These are phyloP conservation scores for Acanthococcus lagerstroemiae DNA, from an alignment of 2,888 invertebrate species.

Conservation along the genomic window DNA sequence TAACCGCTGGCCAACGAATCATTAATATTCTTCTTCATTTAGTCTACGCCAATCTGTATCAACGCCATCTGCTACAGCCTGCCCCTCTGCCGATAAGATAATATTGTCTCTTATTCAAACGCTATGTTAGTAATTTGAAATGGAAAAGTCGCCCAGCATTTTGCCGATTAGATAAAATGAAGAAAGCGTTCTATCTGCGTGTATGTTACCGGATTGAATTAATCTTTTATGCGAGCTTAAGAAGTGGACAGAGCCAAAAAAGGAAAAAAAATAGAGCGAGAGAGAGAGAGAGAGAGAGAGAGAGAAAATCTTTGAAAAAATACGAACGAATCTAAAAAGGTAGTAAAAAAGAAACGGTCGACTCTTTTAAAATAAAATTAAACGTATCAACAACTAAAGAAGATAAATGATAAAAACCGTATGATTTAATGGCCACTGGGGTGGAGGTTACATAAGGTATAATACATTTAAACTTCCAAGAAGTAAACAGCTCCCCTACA, in stretches of 20 bases:
- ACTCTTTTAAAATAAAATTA: slow-evolving; percentile 32
- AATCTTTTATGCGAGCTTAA: slow-evolving; percentile 18
- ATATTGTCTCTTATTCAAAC: too few relatives aligned
- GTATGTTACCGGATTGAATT: slow-evolving; percentile 14
- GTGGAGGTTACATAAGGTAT: slow-evolving; percentile 32
- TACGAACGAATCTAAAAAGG: background rate
- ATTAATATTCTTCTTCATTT: too few relatives aligned
- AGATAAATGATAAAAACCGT: slow-evolving; percentile 32
- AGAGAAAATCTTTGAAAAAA: background rate
- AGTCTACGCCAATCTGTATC: too few relatives aligned
- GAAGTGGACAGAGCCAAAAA: background rate
- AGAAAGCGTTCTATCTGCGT: too few relatives aligned
- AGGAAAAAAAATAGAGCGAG: background rate
- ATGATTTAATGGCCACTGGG: slow-evolving; percentile 32
- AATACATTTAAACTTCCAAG: slow-evolving; percentile 30
- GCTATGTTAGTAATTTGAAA: too few relatives aligned
- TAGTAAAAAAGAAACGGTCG: slow-evolving; percentile 13
- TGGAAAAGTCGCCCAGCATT: too few relatives aligned
- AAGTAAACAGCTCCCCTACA: slow-evolving; percentile 28
- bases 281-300: background rate
- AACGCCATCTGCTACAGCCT: too few relatives aligned
- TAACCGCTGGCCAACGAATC: too few relatives aligned
- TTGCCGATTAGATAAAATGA: too few relatives aligned
- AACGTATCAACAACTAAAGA: slow-evolving; percentile 31
- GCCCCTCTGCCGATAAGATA: too few relatives aligned